Evolutionary conservation across 2,888 invertebrate genomes (phyloP).

Genomic region (Erpobdella octoculata): DNA sequence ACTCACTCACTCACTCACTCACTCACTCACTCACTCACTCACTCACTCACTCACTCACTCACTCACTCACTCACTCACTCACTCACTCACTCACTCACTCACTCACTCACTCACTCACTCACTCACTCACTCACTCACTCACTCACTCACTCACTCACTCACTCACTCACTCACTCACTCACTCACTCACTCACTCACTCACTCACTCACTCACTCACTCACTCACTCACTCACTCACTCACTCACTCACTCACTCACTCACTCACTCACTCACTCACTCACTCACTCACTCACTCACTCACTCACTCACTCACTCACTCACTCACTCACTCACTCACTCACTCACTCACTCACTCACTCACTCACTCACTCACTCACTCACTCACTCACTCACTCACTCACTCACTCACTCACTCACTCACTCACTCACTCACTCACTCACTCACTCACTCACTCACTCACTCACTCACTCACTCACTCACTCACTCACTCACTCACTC

Average conservation of each 20-base stretch:
- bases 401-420: constrained; percentile 16
- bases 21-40: constrained; percentile 1
- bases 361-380: background rate
- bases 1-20: constrained; percentile 1
- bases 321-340: constrained; percentile 7
- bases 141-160: background rate
- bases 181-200: constrained; percentile 16
- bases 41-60: constrained; percentile 1
- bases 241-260: constrained; percentile 1
- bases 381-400: background rate
- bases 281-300: constrained; percentile 1
- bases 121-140: background rate
- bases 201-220: constrained; percentile 9
- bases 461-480: constrained; percentile 1
- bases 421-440: constrained; percentile 12
- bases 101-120: constrained; percentile 8
- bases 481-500: constrained; percentile 1
- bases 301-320: background rate
- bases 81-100: background rate
- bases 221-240: constrained; percentile 1
- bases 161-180: constrained; percentile 3
- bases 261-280: constrained; percentile 1
- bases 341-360: constrained; percentile 1
- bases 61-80: constrained; percentile 1
- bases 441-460: constrained; percentile 1